These are phyloP conservation scores for Bombus affinis DNA, from an alignment of 1,140 invertebrate species.

Conservation along the genomic window DNA sequence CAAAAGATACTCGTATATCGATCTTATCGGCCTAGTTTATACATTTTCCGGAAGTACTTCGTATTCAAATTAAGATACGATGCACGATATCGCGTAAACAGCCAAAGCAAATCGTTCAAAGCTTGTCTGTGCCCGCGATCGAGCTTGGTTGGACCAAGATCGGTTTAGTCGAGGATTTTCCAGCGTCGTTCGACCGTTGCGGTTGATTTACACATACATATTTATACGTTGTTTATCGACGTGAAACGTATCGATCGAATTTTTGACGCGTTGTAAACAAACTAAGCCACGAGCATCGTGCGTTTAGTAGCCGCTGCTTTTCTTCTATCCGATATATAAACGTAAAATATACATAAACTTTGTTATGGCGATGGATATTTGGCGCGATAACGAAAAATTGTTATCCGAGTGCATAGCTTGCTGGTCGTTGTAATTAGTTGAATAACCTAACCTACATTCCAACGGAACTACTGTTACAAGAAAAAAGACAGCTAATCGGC, in stretches of 20 bases:
- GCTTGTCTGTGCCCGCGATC: background rate
- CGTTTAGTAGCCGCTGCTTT: background rate
- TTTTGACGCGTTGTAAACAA: conserved; percentile 1
- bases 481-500: background rate
- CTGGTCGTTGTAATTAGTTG: background rate
- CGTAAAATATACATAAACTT: too few relatives aligned
- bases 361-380: background rate
- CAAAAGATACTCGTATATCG: background rate
- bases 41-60: background rate
- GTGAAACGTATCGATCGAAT: background rate
- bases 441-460: background rate
- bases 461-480: background rate
- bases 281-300: background rate
- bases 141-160: background rate
- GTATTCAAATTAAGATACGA: too few relatives aligned
- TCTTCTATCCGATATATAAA: rapidly evolving
- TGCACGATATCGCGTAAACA: background rate
- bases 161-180: background rate
- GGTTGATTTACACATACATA: background rate
- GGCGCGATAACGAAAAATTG: background rate
- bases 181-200: background rate
- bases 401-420: too few relatives aligned
- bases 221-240: background rate
- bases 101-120: background rate
- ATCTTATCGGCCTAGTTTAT: background rate